phyloP scores from a whole-genome alignment of 2,888 invertebrate genomes.

The Lysandra coridon region DNA sequence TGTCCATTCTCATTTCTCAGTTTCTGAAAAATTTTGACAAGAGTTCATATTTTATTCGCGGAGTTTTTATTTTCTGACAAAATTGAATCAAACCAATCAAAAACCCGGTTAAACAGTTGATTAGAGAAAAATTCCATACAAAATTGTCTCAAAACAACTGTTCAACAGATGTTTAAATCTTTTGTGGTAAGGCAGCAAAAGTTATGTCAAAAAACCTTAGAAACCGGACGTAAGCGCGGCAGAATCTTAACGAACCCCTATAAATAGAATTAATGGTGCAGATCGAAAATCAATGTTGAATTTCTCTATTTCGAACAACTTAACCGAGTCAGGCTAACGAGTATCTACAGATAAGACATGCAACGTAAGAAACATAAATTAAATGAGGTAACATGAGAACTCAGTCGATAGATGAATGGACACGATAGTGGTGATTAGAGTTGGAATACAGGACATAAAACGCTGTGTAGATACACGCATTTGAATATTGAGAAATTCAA shows the following conservation, averaged over 20 bases:
- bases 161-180: no score
- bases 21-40: no score
- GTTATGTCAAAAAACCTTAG: not conserved
- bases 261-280: constrained; percentile 42
- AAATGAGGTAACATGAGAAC: constrained; percentile 60
- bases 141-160: no score
- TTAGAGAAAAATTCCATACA: no score
- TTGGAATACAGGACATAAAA: constrained; percentile 26
- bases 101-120: not conserved
- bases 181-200: no score
- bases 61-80: no score
- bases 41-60: no score
- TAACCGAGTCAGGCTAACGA: constrained; percentile 49
- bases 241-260: constrained; percentile 30
- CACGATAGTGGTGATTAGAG: constrained; percentile 18
- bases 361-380: constrained; percentile 70
- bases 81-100: no score
- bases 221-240: not conserved
- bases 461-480: not conserved
- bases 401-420: constrained; percentile 37
- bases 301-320: constrained; percentile 41
- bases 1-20: no score
- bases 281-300: constrained; percentile 41
- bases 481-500: not conserved
- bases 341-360: constrained; percentile 56